These are phyloP conservation scores for Conger conger DNA, from an alignment of 2,113 vertebrate species.

Conservation along the genomic window DNA sequence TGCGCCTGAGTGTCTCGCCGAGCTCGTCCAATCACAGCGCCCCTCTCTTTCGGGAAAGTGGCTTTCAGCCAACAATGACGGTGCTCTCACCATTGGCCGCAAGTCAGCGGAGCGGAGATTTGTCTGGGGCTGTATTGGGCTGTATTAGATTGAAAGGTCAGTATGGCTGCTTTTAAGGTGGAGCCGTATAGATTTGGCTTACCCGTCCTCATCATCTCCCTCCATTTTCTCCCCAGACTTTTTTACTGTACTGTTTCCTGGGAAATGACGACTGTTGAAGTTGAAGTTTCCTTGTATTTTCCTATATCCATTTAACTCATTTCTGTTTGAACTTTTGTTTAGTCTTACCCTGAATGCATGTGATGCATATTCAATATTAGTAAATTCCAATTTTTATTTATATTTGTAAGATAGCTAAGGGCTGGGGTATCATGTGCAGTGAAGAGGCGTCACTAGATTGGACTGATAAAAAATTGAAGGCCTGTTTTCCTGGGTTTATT, in stretches of 20 bases:
- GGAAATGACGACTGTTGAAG: conserved; percentile 21
- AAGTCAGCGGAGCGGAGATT: conserved; percentile 38
- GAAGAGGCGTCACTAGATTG: too few species aligned
- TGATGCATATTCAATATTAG: neutral
- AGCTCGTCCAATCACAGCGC: conserved; percentile 54
- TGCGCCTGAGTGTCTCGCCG: conserved; percentile 65
- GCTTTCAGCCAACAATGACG: conserved; percentile 48
- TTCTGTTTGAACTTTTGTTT: conserved; percentile 8
- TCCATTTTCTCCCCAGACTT: neutral
- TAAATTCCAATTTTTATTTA: neutral
- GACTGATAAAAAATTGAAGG: too few species aligned
- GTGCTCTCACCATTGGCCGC: conserved; percentile 49
- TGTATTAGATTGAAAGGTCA: conserved; percentile 63
- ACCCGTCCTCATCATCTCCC: conserved; percentile 25
- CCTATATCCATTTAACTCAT: conserved; percentile 15
- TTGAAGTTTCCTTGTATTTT: conserved; percentile 11
- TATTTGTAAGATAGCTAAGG: neutral
- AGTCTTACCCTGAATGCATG: neutral
- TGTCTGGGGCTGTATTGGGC: conserved; percentile 61
- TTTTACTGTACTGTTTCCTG: conserved; percentile 21
- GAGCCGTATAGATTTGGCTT: conserved; percentile 50
- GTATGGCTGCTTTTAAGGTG: conserved; percentile 57
- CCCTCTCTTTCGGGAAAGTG: conserved; percentile 42
- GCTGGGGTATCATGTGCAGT: neutral
- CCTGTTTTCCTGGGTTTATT: too few species aligned